Conservation (phyloP, 35 echinoderm and acorn worm species). For the Nesometra sesokonis region DNA sequence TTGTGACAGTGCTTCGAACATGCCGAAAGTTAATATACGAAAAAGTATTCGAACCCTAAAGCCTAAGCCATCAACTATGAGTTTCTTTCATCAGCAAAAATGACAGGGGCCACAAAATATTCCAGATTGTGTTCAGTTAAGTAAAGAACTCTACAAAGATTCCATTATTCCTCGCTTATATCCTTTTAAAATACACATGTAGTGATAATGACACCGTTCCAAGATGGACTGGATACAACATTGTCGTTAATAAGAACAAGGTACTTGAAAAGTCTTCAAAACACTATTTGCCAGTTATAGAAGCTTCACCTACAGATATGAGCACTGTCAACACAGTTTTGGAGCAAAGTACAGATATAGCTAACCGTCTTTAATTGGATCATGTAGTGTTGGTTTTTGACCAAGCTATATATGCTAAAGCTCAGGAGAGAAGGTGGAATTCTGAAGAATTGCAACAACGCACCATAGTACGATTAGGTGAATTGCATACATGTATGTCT, state of each 20-base stretch:
- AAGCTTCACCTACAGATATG: neutral
- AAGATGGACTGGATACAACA: neutral
- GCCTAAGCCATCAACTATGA: neutral
- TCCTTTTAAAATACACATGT: neutral
- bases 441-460: neutral
- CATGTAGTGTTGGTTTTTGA: neutral
- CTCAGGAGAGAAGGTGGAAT: neutral
- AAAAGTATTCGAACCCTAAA: neutral
- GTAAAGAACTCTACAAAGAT: neutral
- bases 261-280: neutral
- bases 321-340: neutral
- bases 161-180: neutral
- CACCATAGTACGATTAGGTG: neutral
- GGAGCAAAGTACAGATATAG: neutral
- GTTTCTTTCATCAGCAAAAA: neutral
- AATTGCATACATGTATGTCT: neutral
- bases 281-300: neutral
- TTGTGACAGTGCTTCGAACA: neutral
- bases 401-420: neutral
- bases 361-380: neutral
- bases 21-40: too few species aligned
- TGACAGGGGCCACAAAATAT: neutral
- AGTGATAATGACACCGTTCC: neutral
- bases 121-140: neutral
- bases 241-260: neutral